Base-by-base conservation (phyloP, 2,113 vertebrate genomes). In the Trogon melanurus region DNA sequence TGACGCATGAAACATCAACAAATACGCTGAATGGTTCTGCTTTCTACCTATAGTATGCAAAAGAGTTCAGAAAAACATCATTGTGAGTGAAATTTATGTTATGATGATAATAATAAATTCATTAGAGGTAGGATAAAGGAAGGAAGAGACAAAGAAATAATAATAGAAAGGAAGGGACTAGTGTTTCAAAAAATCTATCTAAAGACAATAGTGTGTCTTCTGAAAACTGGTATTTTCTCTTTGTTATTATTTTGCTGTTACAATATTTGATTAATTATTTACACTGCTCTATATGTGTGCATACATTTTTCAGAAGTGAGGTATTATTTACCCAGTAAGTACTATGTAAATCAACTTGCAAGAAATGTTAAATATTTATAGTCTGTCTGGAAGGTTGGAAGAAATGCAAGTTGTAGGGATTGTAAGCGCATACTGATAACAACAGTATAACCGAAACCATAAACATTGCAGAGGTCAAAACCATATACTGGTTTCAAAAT, bases 311-410 rank as follows among this genome's bases (percentile, higher is more conserved):
- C 88, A 93, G 87, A 89, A 81, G 67, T 91, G 82, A 94, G 76
- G 91, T 82, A 85, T 96, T 95, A 94, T 94, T 95, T 97, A 89
- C 56, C 48, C 54, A 80, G 84, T 91, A 80, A 96, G 56, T 89
- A 89, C 65, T 95, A 96, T 95, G 94, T 95, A 95, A 97, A 97
- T 96, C 91, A 95, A 69, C 89, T 89, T 95, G 48, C 44, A 96
- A 88, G 88, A 75, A 89, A 70, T 94, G 61, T 83, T 97, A 97
- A 96, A 96, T 96, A 97, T 97, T 97, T 97, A 96, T 95, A 95
- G 66, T 92, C 66, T 91, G 94, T 88, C 88, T 95, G 86, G 66
- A 95, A 95, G 79, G 93, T 93, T 95, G 94, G 84, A 82, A 95
- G 83, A 93, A 87, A 51, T 85, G 79, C 84, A 96, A 93, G 66